phyloP scores from a whole-genome alignment of 2,888 invertebrate species.

The Metellina segmentata region DNA sequence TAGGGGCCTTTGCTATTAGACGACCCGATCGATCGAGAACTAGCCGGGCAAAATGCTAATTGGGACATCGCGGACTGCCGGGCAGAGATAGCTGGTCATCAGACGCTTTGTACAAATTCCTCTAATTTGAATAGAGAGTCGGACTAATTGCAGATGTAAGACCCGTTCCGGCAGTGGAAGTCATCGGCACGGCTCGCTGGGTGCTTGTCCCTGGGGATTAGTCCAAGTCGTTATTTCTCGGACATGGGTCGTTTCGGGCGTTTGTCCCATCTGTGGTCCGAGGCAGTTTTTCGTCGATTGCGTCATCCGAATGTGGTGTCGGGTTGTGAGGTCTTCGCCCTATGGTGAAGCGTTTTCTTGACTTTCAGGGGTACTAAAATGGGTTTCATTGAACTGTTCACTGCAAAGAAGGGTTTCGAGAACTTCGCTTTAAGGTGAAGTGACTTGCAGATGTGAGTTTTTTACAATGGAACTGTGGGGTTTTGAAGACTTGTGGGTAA shows the following conservation, averaged over 20 bases:
- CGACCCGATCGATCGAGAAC: neutral
- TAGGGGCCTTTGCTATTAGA: neutral
- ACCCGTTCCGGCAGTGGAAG: neutral
- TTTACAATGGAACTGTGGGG: too few relatives aligned
- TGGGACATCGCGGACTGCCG: neutral
- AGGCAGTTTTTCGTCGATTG: too few relatives aligned
- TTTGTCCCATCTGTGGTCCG: too few relatives aligned
- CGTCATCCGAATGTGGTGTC: too few relatives aligned
- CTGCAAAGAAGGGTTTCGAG: too few relatives aligned
- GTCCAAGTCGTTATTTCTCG: too few relatives aligned
- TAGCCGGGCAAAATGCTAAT: constrained; percentile 16
- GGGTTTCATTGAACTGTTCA: neutral
- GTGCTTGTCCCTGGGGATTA: too few relatives aligned
- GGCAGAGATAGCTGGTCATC: neutral
- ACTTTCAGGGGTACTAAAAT: neutral
- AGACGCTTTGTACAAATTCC: constrained; percentile 34
- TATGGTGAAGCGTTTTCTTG: neutral
- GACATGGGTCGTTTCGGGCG: too few relatives aligned
- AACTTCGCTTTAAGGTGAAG: too few relatives aligned
- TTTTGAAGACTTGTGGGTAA: too few relatives aligned
- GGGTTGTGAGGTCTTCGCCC: neutral
- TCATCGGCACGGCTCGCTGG: neutral
- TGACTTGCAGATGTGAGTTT: too few relatives aligned
- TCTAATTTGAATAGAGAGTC: constrained; percentile 36
- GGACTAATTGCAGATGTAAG: constrained; percentile 24